Conservation (phyloP, 2,888 invertebrate species). For the Parnassius glacialis region DNA sequence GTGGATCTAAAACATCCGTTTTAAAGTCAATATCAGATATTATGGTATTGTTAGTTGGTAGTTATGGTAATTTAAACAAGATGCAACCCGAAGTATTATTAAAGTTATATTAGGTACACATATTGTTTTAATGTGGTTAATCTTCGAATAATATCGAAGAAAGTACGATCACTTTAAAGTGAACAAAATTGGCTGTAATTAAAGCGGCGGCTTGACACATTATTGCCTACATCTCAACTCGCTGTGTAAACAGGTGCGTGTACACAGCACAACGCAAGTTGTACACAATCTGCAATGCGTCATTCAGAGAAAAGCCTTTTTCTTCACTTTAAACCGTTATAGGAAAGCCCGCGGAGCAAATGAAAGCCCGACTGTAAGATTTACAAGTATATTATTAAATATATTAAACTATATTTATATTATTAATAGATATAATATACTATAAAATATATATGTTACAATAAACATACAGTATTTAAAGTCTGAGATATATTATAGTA, state of each 20-base stretch:
- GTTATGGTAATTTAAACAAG: too few species aligned
- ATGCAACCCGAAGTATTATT: too few species aligned
- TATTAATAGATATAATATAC: neutral
- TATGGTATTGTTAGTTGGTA: too few species aligned
- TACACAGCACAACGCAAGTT: constrained; percentile 19
- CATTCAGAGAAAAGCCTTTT: too few species aligned
- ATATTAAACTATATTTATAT: neutral
- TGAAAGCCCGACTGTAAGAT: too few species aligned
- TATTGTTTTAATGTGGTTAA: too few species aligned
- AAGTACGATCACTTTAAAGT: constrained; percentile 11
- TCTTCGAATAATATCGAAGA: neutral
- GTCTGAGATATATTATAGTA: neutral
- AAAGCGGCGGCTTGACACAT: constrained; percentile 26
- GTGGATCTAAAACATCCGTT: too few species aligned
- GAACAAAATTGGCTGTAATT: constrained; percentile 21
- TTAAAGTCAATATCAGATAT: too few species aligned
- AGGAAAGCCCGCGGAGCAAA: too few species aligned
- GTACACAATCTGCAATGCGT: neutral
- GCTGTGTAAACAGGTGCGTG: constrained; percentile 36
- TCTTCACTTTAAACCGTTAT: too few species aligned
- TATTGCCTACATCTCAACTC: constrained; percentile 33
- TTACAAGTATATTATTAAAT: too few species aligned
- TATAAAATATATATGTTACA: neutral
- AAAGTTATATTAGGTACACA: too few species aligned
- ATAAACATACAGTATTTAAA: neutral